Percentiles rank a stretch among this genome's conserved stretches.
phyloP scores from a whole-genome alignment of 2,113 vertebrate species.

The Tupaia chinensis region DNA sequence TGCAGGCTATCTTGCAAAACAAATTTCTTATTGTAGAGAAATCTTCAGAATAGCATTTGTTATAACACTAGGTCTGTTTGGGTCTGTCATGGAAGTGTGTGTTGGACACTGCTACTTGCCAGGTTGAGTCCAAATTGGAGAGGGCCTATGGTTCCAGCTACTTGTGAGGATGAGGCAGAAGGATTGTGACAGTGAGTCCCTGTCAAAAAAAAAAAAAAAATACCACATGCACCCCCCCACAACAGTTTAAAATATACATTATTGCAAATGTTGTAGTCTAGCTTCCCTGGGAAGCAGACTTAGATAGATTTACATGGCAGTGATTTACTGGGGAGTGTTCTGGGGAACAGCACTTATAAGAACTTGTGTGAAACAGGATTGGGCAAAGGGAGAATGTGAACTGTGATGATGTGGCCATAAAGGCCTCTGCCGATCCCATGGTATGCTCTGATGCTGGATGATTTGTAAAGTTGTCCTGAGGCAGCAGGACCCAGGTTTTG shows the following conservation, averaged over 20 bases:
- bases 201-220: too few species aligned
- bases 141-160: too few species aligned
- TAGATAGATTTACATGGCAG: background rate
- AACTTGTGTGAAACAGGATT: background rate
- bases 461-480: background rate
- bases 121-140: too few species aligned
- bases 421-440: background rate
- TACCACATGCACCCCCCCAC: too few species aligned
- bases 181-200: too few species aligned
- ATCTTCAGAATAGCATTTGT: background rate
- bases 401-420: accelerated
- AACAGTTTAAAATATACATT: background rate
- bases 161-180: too few species aligned
- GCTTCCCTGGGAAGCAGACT: background rate
- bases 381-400: background rate
- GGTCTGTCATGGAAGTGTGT: too few species aligned
- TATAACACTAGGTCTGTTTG: background rate
- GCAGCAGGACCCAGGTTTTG: background rate
- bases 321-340: background rate
- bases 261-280: background rate
- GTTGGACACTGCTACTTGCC: too few species aligned
- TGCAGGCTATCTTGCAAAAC: background rate
- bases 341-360: background rate
- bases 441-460: background rate
- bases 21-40: constrained; percentile 14